Conservation (phyloP, 2,888 invertebrate species). For the Pyrrhia umbra region DNA sequence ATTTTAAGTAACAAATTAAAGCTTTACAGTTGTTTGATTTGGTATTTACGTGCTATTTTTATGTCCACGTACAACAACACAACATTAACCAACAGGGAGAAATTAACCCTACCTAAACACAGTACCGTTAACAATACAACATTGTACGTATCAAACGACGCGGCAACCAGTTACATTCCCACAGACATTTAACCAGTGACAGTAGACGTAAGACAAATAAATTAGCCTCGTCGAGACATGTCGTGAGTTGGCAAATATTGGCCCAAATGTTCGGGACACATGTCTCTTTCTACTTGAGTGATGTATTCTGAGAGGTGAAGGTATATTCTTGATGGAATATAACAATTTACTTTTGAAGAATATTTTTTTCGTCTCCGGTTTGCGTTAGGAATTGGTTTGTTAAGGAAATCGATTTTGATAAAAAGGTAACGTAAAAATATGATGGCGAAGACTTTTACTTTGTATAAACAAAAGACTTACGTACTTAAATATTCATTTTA, state of each 20-base stretch:
- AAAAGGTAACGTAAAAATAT: background rate
- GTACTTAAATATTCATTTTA: too few species aligned
- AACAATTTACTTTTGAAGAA: background rate
- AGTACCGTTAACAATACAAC: conserved; percentile 19
- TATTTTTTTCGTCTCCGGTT: conserved; percentile 18
- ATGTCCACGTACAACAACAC: background rate
- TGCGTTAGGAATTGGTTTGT: too few species aligned
- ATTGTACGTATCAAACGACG: background rate
- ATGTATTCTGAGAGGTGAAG: background rate
- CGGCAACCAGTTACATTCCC: conserved; percentile 16
- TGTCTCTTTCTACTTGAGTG: conserved; percentile 14
- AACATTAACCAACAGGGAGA: background rate
- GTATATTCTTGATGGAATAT: background rate
- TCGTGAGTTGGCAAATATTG: conserved; percentile 44
- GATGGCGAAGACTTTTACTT: too few species aligned
- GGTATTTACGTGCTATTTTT: too few species aligned
- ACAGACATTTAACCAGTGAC: conserved; percentile 33
- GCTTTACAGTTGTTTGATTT: too few species aligned
- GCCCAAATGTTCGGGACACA: conserved; percentile 45
- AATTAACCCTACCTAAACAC: conserved; percentile 15
- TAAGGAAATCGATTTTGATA: background rate
- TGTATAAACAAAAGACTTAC: too few species aligned
- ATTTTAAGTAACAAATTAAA: too few species aligned
- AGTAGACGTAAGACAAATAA: conserved; percentile 38
- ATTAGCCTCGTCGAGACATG: conserved; percentile 35